Percentiles rank a stretch among this genome's conserved stretches.
Evolutionary conservation across 1,140 invertebrate genomes (phyloP).

Genomic region (Ceratina calcarata): DNA sequence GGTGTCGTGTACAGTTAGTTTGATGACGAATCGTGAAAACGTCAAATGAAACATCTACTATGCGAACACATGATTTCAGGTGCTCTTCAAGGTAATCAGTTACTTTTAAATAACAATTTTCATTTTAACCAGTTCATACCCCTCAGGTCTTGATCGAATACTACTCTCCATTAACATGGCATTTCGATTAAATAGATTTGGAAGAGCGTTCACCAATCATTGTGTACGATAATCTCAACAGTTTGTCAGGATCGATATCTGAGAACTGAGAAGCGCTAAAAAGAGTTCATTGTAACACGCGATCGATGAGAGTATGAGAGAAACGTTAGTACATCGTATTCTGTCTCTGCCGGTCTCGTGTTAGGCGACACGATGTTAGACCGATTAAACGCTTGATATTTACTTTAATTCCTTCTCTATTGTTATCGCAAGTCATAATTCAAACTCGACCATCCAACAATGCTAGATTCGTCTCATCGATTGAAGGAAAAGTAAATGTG

Average conservation of each 20-base stretch:
- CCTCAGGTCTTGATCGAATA: not conserved
- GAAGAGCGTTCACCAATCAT: not conserved
- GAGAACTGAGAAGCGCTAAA: conserved; percentile 19
- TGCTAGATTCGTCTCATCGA: not conserved
- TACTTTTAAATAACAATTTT: too few relatives aligned
- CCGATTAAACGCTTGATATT: conserved; percentile 26
- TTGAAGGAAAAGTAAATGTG: not conserved
- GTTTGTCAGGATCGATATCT: conserved; percentile 41
- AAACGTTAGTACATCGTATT: conserved; percentile 24
- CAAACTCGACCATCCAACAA: not conserved
- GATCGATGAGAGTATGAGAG: conserved; percentile 36
- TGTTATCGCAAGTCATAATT: not conserved
- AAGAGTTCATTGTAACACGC: conserved; percentile 43
- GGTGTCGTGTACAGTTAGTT: not conserved
- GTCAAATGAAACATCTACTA: conserved; percentile 60
- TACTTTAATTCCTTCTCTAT: conserved; percentile 15
- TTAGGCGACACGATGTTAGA: not conserved
- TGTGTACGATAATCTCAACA: conserved; percentile 29
- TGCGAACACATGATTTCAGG: conserved; percentile 63
- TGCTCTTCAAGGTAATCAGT: conserved; percentile 54
- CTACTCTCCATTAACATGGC: not conserved
- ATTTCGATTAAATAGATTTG: not conserved
- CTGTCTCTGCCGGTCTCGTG: not conserved
- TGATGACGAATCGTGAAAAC: conserved; percentile 22
- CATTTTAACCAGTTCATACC: not conserved